Base-by-base conservation (phyloP, 2,888 invertebrate genomes). In the Drosophila sordidula region DNA sequence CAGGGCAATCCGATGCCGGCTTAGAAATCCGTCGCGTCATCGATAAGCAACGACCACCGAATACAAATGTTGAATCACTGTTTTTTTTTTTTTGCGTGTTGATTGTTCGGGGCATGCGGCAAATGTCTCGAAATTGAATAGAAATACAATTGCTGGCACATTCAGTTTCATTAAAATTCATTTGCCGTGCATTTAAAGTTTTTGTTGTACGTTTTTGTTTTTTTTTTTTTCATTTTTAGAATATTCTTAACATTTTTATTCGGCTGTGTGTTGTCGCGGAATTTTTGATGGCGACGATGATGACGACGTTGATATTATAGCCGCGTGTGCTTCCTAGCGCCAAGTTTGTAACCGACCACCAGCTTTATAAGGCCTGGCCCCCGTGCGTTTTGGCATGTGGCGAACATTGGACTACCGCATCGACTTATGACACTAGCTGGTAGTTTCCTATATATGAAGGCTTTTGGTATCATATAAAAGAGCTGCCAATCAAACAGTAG, bases 261-360 rank as follows among this genome's bases (percentile, higher is more conserved):
- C 34, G 34, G 34, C 4, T 34, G 26, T 6, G 26, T 38, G 36
- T 39, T 62, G 66, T 64, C 64, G 34, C 62, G 52, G 62, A 68
- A 67, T 72, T 55, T 58, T 62, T 47, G 67, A 71, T 75, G 52
- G 41, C 55, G 26, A 44, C 58, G 38, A 8, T 9, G 29, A 65
- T 67, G 61, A 56, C 65, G 63, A 67, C 57, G 51, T 51, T 63
- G 32, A 63, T 64, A 55, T 70, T 58, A 55, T 69, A 55, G 66
- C 64, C 62, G 82, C 79, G 73, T 73, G 70, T 58, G 82, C 79
- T 84, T 85, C 87, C 82, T 80, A 82, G 73, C 65, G 39, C 87
- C 87, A 78, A 70, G 54, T 69, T 71, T 70, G 79, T 46, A 64
- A 55, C 25, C 34, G 12, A 12, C 12, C 12, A 34, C 34, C 44